Evolutionary conservation across 2,888 invertebrate genomes (phyloP), one percentile per base, ranked within the genome.

Genomic region (Rhingia campestris): DNA sequence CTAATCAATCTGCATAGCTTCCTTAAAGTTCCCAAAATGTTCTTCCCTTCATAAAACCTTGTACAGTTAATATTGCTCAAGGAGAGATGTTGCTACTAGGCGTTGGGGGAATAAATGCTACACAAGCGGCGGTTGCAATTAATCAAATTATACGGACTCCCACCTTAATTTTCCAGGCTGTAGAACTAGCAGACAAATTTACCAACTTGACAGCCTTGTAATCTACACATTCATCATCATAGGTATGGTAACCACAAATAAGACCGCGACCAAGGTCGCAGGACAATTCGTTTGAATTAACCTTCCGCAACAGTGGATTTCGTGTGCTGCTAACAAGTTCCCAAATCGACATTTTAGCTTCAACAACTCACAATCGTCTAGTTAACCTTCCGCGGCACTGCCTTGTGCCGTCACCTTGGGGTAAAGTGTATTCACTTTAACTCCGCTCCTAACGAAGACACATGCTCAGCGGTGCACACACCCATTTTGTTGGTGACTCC

Each of bases 241-340:
- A 22, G 22, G 22, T 22, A 22, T 43, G 41, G 4, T 49, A 56
- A 30, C 53, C 35, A 41, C 22, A 22, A 22, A 22, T 2, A 22
- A 22, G 2, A 45, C 43, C 45, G 3, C 10, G 4, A 22, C 14
- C 56, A 41, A 14, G 37, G n/a, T 45, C 14, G 51, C 30, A 5
- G 35, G 41, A 47, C 63, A 67, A 77, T 77, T 77, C 69, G 77
- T 82, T 67, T 54, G 56, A 73, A 61, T 77, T 54, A 73, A 73
- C 77, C 54, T 51, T 63, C 59, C 61, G 43, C 10, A 63, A 74
- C 63, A 51, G 53, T 7, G 53, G 35, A 45, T 35, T 54, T 6
- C 10, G 39, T 1, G 39, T 53, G 35, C 53, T 45, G 37, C 56
- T 63, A 54, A 69, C 66, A 67, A 47, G 47, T 59, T 56, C 61